Evolutionary conservation across 2,113 vertebrate genomes (phyloP).

Genomic region (Phylloscopus whistleri): DNA sequence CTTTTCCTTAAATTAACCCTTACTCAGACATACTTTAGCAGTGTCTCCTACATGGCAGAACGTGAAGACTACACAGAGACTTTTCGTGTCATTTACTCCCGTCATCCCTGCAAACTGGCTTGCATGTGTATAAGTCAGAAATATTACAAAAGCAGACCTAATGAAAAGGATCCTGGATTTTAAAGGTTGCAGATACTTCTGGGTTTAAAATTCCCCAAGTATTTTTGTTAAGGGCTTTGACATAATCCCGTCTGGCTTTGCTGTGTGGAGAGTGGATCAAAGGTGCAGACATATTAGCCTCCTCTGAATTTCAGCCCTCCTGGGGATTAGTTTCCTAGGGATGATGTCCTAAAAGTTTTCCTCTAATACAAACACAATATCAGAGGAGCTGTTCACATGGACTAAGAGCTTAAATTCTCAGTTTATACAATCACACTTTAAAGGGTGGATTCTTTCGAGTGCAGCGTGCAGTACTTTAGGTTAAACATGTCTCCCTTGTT

Average conservation of each 20-base stretch:
- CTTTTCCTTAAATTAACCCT: not conserved
- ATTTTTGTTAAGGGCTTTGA: conserved; percentile 39
- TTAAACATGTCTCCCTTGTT: conserved; percentile 19
- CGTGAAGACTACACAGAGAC: not conserved
- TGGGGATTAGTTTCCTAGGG: conserved; percentile 34
- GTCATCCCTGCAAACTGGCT: not conserved
- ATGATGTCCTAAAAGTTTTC: conserved; percentile 15
- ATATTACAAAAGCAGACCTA: not conserved
- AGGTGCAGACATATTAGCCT: conserved; percentile 15
- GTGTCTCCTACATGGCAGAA: not conserved
- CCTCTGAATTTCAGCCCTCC: conserved; percentile 27
- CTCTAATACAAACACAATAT: not conserved
- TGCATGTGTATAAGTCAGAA: not conserved
- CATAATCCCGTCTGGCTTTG: not conserved
- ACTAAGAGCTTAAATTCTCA: conserved; percentile 13
- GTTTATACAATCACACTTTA: conserved; percentile 16
- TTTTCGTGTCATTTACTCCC: not conserved
- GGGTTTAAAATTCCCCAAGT: not conserved
- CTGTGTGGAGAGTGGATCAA: conserved; percentile 3
- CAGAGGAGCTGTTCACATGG: not conserved
- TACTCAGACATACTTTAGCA: not conserved
- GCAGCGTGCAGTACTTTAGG: not conserved
- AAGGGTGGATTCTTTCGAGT: conserved; percentile 13
- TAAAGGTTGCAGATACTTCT: not conserved
- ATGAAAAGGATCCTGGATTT: not conserved